Evolutionary conservation across 1,140 invertebrate species (phyloP).

Genomic region (Wiebesia pumilae): DNA sequence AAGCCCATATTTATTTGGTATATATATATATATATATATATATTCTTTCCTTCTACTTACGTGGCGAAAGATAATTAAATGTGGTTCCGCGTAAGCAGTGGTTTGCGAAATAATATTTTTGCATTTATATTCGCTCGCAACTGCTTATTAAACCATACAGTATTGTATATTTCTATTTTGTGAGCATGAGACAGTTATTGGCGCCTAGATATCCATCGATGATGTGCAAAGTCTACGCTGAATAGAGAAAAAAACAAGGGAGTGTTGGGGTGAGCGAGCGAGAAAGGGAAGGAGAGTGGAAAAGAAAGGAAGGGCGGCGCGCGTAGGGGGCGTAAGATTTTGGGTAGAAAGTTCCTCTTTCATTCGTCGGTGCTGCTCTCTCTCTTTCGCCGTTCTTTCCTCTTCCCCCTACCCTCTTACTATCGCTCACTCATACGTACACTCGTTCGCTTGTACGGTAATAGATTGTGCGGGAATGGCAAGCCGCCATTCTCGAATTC

Average conservation of each 20-base stretch:
- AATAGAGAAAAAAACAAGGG: background rate
- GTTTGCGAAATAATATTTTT: constrained; percentile 17
- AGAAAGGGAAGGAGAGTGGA: background rate
- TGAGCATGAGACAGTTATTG: constrained; percentile 14
- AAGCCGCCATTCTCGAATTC: constrained; percentile 55
- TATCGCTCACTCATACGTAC: background rate
- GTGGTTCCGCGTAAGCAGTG: background rate
- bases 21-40: background rate
- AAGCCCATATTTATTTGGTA: background rate
- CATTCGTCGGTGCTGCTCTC: constrained; percentile 48
- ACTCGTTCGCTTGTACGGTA: constrained; percentile 22
- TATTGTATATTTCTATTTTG: background rate
- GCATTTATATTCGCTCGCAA: background rate
- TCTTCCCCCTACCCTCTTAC: background rate
- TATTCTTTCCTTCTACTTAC: too few species aligned
- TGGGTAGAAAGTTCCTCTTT: constrained; percentile 58
- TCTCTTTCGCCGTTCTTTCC: background rate
- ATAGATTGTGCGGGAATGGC: constrained; percentile 51
- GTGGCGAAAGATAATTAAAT: background rate
- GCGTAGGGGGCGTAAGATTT: constrained; percentile 57
- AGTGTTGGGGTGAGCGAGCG: background rate
- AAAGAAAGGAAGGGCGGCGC: constrained; percentile 51
- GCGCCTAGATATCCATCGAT: background rate
- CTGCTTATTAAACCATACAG: background rate
- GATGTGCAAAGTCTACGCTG: background rate